Conservation (phyloP, 2,888 invertebrate genomes). For the Tetanocera ferruginea region DNA sequence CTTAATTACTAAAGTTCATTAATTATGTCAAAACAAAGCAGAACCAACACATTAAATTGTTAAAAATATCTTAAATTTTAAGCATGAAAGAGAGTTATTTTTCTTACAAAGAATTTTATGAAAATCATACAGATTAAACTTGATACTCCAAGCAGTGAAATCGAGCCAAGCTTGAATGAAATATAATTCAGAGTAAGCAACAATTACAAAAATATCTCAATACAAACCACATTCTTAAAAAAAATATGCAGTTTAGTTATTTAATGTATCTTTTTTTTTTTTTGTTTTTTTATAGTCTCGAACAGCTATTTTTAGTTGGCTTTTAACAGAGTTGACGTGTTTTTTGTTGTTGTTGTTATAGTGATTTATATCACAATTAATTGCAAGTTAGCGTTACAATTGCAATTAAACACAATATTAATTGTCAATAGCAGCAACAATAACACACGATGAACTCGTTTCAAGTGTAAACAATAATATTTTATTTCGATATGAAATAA, state of each 20-base stretch:
- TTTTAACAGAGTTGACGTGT: not conserved
- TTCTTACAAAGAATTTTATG: no score
- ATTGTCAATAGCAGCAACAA: not conserved
- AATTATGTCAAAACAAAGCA: no score
- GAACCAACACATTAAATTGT: no score
- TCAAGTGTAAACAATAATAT: slow-evolving; percentile 2
- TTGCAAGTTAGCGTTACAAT: slow-evolving; percentile 21
- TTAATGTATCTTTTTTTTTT: not conserved
- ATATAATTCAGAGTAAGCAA: not conserved
- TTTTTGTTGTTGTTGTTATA: not conserved
- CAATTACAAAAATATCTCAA: slow-evolving; percentile 28
- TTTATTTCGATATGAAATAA: not conserved
- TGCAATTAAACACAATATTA: not conserved
- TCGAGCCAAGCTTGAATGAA: not conserved
- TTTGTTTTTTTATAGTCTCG: not conserved
- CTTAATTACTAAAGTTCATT: no score
- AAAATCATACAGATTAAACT: not conserved
- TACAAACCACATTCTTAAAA: slow-evolving; percentile 29
- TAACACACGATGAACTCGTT: not conserved
- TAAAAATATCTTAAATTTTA: no score
- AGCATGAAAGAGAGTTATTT: no score
- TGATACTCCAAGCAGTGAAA: not conserved
- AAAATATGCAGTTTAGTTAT: slow-evolving; percentile 17
- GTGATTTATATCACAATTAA: slow-evolving; percentile 23
- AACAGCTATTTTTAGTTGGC: slow-evolving; percentile 27